Conservation (phyloP, 1,140 invertebrate genomes). For the Drosophila tropicalis region DNA sequence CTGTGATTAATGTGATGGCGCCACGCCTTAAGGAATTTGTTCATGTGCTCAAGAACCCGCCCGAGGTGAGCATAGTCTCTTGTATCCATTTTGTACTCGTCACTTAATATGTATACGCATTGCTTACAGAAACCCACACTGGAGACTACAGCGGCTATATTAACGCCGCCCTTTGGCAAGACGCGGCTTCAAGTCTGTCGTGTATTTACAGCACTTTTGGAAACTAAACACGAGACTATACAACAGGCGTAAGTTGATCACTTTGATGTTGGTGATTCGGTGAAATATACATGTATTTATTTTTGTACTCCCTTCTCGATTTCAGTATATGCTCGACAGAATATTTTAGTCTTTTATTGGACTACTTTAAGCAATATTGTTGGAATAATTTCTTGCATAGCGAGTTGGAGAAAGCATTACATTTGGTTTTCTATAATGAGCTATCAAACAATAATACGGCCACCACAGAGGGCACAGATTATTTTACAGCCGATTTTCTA, state of each 20-base stretch:
- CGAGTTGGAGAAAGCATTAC: conserved; percentile 91
- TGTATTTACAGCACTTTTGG: conserved; percentile 88
- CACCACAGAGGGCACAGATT: conserved; percentile 54
- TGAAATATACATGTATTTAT: background rate
- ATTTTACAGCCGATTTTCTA: conserved; percentile 42
- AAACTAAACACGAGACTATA: conserved; percentile 87
- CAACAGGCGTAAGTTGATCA: conserved; percentile 76
- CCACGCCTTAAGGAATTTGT: conserved; percentile 89
- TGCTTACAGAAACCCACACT: conserved; percentile 65
- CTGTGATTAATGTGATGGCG: conserved; percentile 86
- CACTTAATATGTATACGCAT: background rate
- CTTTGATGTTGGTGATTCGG: background rate
- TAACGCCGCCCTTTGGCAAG: conserved; percentile 90
- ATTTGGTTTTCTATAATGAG: conserved; percentile 85
- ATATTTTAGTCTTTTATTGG: conserved; percentile 85
- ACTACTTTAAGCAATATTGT: conserved; percentile 92
- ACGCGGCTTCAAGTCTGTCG: conserved; percentile 90
- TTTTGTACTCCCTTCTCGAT: no score
- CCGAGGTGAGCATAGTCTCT: conserved; percentile 85
- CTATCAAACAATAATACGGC: conserved; percentile 63
- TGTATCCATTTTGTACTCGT: background rate
- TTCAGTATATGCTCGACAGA: conserved; percentile 77
- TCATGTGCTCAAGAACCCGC: conserved; percentile 88
- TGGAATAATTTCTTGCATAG: conserved; percentile 96
- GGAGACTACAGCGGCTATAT: conserved; percentile 71